Evolutionary conservation across 2,888 invertebrate genomes (phyloP).

Genomic region (Leptothorax acervorum): DNA sequence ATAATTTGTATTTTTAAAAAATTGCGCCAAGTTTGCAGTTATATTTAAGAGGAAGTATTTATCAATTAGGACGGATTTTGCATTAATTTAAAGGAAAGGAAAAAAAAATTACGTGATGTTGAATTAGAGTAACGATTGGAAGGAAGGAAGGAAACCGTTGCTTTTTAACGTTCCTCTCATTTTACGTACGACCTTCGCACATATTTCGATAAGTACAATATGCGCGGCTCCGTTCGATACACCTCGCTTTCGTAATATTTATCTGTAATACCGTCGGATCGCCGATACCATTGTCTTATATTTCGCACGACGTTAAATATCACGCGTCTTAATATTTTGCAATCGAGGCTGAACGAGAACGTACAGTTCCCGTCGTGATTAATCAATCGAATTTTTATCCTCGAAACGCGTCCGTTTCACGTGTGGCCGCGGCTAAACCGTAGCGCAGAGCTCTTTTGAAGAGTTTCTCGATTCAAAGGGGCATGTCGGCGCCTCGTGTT

Average conservation of each 20-base stretch:
- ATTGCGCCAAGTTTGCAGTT: background rate
- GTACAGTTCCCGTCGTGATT: background rate
- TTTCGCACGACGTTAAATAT: background rate
- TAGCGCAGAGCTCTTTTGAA: constrained; percentile 11
- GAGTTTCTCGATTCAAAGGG: constrained; percentile 1
- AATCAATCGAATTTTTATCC: constrained; percentile 6
- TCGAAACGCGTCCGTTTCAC: background rate
- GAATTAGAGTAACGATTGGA: background rate
- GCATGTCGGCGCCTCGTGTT: constrained; percentile 1
- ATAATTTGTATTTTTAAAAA: background rate
- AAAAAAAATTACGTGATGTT: background rate
- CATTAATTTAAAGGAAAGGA: background rate
- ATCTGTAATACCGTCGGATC: constrained; percentile 67
- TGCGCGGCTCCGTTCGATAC: constrained; percentile 58
- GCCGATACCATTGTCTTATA: constrained; percentile 48
- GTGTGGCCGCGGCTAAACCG: background rate
- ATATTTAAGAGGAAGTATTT: background rate
- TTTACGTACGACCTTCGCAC: constrained; percentile 60
- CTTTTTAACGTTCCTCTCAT: constrained; percentile 6
- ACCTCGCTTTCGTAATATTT: constrained; percentile 69
- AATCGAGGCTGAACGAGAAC: background rate
- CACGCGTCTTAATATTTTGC: constrained; percentile 9
- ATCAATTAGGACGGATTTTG: background rate
- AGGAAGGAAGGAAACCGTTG: constrained; percentile 4
- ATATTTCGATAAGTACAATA: constrained; percentile 70